Evolutionary conservation across 2,113 vertebrate genomes (phyloP).

Genomic region (Henicopernis longicauda): DNA sequence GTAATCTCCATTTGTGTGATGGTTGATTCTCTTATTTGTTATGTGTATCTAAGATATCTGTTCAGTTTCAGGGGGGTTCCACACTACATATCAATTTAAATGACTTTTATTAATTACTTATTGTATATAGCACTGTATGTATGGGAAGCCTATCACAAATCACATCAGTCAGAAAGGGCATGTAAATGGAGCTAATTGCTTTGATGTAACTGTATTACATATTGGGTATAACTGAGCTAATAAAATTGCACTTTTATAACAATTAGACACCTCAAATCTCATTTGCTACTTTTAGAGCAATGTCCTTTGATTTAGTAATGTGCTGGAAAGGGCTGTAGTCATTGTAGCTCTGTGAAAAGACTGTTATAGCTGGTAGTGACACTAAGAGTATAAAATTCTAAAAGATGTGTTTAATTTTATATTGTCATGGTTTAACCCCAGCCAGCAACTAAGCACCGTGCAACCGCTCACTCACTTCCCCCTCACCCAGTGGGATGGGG

Average conservation of each 20-base stretch:
- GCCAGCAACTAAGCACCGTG: too few species aligned
- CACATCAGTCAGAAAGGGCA: background rate
- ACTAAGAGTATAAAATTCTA: background rate
- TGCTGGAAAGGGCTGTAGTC: background rate
- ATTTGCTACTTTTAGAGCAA: background rate
- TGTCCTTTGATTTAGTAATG: background rate
- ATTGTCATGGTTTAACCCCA: background rate
- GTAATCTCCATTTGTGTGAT: background rate
- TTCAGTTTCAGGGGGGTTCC: background rate
- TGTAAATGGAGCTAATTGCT: background rate
- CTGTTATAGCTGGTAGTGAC: background rate
- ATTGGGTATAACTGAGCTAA: background rate
- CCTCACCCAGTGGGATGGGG: too few species aligned
- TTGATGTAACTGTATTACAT: background rate
- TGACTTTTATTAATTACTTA: background rate
- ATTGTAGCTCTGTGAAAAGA: background rate
- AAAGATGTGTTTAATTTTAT: background rate
- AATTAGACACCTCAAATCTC: background rate
- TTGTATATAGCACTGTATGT: background rate
- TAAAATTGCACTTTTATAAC: background rate
- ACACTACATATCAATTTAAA: background rate
- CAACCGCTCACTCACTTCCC: too few species aligned
- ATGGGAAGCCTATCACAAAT: background rate
- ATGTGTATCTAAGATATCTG: background rate
- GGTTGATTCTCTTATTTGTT: background rate